Evolutionary conservation across 2,888 invertebrate genomes (phyloP), one percentile per base, ranked within the genome.

Genomic region (Xestia ashworthii): DNA sequence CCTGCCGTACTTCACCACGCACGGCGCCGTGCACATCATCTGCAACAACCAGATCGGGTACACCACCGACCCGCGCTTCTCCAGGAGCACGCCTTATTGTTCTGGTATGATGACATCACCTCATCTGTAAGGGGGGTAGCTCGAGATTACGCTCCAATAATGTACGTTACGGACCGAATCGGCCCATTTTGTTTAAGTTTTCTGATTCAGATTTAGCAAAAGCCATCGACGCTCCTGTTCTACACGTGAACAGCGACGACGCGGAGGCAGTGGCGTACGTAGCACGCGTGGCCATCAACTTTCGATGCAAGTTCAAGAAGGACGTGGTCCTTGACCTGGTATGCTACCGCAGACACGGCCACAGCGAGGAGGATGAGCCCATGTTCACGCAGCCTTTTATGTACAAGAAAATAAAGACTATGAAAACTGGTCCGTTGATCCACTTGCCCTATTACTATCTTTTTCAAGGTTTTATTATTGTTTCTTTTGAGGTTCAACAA

Each of bases 231-330:
- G 99, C 99, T 19, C 99, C 99, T 0, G 98, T 99, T 83, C 98
- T 99, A 96, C 99, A 99, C 94, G 99, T 99, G 38, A 99, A 99
- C 93, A 98, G 98, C 19, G 99, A 99, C 93, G 99, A 99, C 94
- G 98, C 99, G 0, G 99, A 99, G 92, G 99, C 99, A 22, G 99
- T 99, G 64, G 97, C 98, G 91, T 98, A 98, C 93, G 99, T 98
- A 22, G 98, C 98, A 89, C 98, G 98, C 89, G 97, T 99, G 32
- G 99, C 99, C 53, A 98, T 99, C 68, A 98, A 99, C 93, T 99
- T 98, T 98, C 97, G 99, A 88, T 97, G 98, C 85, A 97, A 97
- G 74, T 99, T 98, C 97, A 98, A 98, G 94, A 99, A 98, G 93
- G 99, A 99, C 95, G 98, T 98, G 73, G 98, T 99, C 41, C 97